Conservation (phyloP, 1,140 invertebrate genomes). For the Conus betulinus region DNA sequence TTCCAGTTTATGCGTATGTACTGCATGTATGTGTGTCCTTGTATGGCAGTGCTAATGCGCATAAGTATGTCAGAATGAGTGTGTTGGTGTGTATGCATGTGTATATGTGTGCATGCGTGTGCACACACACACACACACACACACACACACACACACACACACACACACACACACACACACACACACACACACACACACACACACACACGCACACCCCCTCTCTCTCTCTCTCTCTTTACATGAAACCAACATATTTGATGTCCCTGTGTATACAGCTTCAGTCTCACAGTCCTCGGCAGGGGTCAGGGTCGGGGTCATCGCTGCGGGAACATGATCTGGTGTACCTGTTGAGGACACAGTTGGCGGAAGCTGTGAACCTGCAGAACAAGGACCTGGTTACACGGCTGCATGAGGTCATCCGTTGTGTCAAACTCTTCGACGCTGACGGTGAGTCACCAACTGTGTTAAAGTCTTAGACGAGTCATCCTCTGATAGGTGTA, state of each 20-base stretch:
- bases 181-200: too few relatives aligned
- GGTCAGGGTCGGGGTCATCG: slow-evolving; percentile 38
- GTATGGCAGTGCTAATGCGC: too few relatives aligned
- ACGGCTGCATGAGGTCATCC: slow-evolving; percentile 90
- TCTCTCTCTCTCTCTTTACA: too few relatives aligned
- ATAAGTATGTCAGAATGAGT: neutral
- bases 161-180: neutral
- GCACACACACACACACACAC: neutral
- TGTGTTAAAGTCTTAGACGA: too few relatives aligned
- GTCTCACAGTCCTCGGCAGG: slow-evolving; percentile 53
- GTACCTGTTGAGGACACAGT: slow-evolving; percentile 85
- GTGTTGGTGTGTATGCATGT: neutral
- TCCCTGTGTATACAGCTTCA: slow-evolving; percentile 30
- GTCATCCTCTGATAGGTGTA: too few relatives aligned
- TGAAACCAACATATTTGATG: neutral
- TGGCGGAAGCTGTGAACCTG: slow-evolving; percentile 92
- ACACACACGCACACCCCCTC: too few relatives aligned
- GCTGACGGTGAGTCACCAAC: slow-evolving; percentile 78
- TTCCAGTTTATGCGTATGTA: too few relatives aligned
- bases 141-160: neutral
- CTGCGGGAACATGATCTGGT: slow-evolving; percentile 82
- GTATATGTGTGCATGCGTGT: neutral
- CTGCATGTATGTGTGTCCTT: neutral
- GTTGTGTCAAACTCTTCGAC: slow-evolving; percentile 87
- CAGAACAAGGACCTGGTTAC: slow-evolving; percentile 88